Evolutionary conservation across 2,888 invertebrate species (phyloP), one percentile per base, ranked within the genome.

Genomic region (Antheraea assamensis): DNA sequence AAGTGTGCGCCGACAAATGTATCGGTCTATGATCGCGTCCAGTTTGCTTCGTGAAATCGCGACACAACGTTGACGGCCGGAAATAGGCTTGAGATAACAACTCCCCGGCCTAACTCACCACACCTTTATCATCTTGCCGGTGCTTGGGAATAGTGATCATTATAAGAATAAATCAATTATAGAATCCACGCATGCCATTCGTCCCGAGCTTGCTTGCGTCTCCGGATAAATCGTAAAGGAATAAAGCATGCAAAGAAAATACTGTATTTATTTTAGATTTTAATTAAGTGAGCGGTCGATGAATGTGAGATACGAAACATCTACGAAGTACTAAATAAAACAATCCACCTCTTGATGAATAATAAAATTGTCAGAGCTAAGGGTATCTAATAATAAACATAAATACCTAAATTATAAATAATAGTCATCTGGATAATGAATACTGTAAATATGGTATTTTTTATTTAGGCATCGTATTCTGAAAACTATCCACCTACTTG

Each of bases 81-180:
- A 94, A 94, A 93, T 93, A 93, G 90, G 90, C 83, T 85, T 78
- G 85, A 87, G 94, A 94, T 94, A 94, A 92, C 91, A 90, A 91
- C 92, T 92, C 92, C 92, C 91, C 89, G 85, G 89, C 80, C 88
- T 87, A 87, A 85, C 87, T 84, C 86, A 85, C 88, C 86, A 87
- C 87, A 86, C 88, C 87, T 90, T 93, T 92, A 92, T 91, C 92
- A 89, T 86, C 85, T 82, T 83, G 85, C 87, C 88, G 90, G 88
- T 80, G 82, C 89, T 89, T 90, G 92, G 88, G 89, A 92, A 93
- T 92, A 88, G 87, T 84, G 88, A 90, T 93, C 91, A 91, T 93
- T 93, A 91, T 85, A 91, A 87, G 87, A 90, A 90, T 92, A 92
- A 92, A 92, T 91, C 90, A 92, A 91, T 89, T 89, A 89, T 85